Evolutionary conservation across 92 coral and sea anemone species (phyloP), one percentile per base, ranked within the genome.

Genomic region (Paramuricea clavata): DNA sequence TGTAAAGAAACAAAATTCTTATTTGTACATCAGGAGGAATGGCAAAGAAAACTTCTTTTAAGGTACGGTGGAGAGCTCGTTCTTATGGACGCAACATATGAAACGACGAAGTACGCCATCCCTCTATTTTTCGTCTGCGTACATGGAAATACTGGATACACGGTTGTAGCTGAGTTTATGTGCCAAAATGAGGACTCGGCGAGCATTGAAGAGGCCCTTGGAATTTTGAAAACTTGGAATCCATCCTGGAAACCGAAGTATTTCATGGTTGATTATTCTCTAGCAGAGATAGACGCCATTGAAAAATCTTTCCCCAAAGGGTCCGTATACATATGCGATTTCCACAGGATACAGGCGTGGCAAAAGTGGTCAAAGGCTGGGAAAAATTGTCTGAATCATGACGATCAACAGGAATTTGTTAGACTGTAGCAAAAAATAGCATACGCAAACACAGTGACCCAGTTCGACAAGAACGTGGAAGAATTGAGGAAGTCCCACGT

Each of bases 81-180:
- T 28, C 81, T 85, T 9, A 65, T 92, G 64, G 94, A 92, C 71
- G 94, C 92, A 36, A 91, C 94, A 17, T 91, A 91, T 70, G 87
- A 87, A 69, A 88, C 91, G 21, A 87, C 93, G 17, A 87, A 80
- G 86, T 88, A 91, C 62, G 87, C 90, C 27, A 60, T 87, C 33
- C 94, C 91, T 12, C 60, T 82, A 68, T 87, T 87, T 81, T 87
- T 91, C 77, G 62, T 90, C 23, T 87, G 93, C 30, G 91, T 83
- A 9, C 94, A 87, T 67, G 87, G 92, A 54, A 87, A 91, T 72
- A 87, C 87, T 39, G 85, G 91, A 91, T 82, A 91, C n/a, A n/a
- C n/a, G n/a, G 92, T 88, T 16, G 86, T 91, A 28, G 86, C 87
- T 0, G 92, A 92, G 76, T 84, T 91, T 43, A 87, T 90, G 0